phyloP scores from a whole-genome alignment of 2,113 vertebrate genomes.

The Malurus melanocephalus region DNA sequence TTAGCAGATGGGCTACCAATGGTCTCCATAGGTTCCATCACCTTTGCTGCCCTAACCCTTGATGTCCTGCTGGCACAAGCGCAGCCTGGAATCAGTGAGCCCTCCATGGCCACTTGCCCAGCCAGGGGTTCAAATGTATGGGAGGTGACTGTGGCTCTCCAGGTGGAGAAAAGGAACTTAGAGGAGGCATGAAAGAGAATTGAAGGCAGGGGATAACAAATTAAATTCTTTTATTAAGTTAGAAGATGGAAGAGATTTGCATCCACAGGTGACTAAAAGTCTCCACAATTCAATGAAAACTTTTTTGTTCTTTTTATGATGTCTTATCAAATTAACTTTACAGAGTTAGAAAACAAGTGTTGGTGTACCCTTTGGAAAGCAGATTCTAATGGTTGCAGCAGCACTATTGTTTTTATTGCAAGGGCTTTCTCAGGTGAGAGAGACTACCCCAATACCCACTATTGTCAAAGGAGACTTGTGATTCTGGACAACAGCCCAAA shows the following conservation, averaged over 20 bases:
- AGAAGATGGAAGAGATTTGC: neutral
- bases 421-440: neutral
- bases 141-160: too few relatives aligned
- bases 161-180: neutral
- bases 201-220: neutral
- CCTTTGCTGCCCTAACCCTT: neutral
- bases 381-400: neutral
- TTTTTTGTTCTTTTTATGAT: neutral
- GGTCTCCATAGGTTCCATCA: neutral
- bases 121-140: neutral
- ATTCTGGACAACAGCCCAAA: neutral
- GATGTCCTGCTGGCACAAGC: neutral
- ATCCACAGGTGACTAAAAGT: neutral
- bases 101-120: neutral
- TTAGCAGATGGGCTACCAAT: rapidly evolving
- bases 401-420: neutral
- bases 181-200: rapidly evolving
- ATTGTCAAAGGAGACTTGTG: neutral
- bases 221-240: neutral
- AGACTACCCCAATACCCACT: neutral
- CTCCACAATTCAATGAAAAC: neutral
- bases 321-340: neutral
- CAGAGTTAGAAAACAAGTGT: neutral
- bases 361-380: neutral
- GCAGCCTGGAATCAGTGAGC: neutral